Base-by-base conservation (phyloP, 1,140 invertebrate species). In the Battus philenor region DNA sequence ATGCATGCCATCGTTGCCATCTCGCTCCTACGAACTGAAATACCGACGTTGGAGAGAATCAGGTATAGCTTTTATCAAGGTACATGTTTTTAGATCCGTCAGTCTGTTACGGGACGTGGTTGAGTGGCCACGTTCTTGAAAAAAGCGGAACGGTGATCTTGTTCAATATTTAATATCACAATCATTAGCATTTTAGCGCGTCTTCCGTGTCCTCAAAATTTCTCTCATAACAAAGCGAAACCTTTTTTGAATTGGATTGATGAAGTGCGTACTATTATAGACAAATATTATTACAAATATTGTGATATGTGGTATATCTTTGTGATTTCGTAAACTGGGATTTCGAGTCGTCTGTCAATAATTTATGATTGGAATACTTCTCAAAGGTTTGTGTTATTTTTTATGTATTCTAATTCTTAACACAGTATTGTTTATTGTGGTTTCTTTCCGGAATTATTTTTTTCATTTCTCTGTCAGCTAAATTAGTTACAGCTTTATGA, bases 1-100 rank as follows among this genome's bases (percentile, higher is more conserved):
- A 73, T 76, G 72, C 73, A 77, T 74, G 68, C 73, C 70, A 68
- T 77, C 70, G 54, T 70, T 47, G 32, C 62, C 26, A 22, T 74
- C 64, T 52, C 62, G 8, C 38, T 77, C 62, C 11, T 10, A 13
- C 64, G 3, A 17, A 44, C 39, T 10, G 27, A 8, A 27, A 9
- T 4, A 9, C 4, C n/a, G 13, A n/a, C 7, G 56, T 26, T 36
- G 26, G 51, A 76, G 20, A 50, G 66, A 52, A 68, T 68, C 33
- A 17, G 17, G 13, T 29, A 10, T 22, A 60, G 29, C 54, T 68
- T 64, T 71, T 73, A 71, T 73, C 55, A 66, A 50, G 31, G 44
- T 54, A 55, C 65, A 54, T 61, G 56, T 62, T 62, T 52, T 59
- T 56, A 43, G 22, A 32, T 16, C 55, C 58, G 48, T 56, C 55